Base-by-base conservation (phyloP, 1,140 invertebrate species). In the Triops cancriformis region DNA sequence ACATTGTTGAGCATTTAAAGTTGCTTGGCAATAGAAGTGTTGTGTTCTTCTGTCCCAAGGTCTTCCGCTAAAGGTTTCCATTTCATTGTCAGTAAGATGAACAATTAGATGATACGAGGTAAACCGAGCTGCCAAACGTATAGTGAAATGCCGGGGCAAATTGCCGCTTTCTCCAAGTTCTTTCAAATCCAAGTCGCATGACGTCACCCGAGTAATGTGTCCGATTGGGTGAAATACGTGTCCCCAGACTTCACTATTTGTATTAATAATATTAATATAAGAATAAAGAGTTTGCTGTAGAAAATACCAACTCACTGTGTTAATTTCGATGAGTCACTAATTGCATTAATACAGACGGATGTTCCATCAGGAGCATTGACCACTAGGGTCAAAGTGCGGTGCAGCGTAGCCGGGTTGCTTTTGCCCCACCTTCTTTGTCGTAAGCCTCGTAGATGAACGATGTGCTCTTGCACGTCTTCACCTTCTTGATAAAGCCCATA, bases 361-460 rank as follows among this genome's bases (percentile, higher is more conserved):
- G 72, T 77, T 27, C 77, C 74, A 76, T 80, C 82, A 83, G 85
- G 82, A 87, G 87, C 86, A 81, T 73, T 84, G 82, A 81, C 1
- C 88, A 79, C 51, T 73, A 85, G 83, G 28, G 85, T 85, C 5
- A 83, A 84, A 0, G 84, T 85, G 26, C 86, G 27, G 42, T 78
- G 75, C 75, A 79, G 12, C 26, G 78, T 76, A 11, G 31, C 27
- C 14, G 77, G 79, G 41, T 82, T 80, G 31, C 81, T 76, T 74
- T 80, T 80, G 80, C 86, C 86, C 83, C 83, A 87, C 73, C 84
- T 82, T 77, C 86, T 83, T 73, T 89, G 87, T 73, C 86, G 85
- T 0, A 87, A 81, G 11, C 88, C 86, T 42, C 88, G 86, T 14
- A 88, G 80, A 72, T 84, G 85, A 10, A 90, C 79, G 79, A 80